Evolutionary conservation across 2,113 vertebrate species (phyloP), one percentile per base, ranked within the genome.

Genomic region (Prionailurus viverrinus): DNA sequence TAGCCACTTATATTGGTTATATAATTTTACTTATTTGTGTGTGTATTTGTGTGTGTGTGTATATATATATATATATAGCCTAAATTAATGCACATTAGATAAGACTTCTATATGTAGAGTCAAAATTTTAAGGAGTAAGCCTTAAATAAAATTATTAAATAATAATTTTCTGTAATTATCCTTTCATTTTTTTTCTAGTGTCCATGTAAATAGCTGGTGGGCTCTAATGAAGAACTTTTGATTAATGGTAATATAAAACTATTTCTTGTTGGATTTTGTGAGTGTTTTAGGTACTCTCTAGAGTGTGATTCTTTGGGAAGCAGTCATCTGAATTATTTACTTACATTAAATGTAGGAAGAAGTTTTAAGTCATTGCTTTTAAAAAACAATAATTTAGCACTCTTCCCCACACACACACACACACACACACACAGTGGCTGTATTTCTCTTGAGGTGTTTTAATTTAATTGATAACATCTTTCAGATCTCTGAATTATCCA

Each of bases 71-170:
- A 80, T 27, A 71, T 78, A 61, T 79, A 83, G 18, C n/a, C 31
- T 73, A 88, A 90, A 91, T 69, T 68, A 91, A 66, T 84, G 39
- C 1, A 83, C 16, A 6, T 58, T 68, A n/a, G 10, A 45, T 73
- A 90, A 71, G 4, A 33, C 11, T 45, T 51, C 31, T 31, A 21
- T 25, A 25, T 14, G 1, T 9, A 27, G 11, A 51, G 12, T 23
- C 21, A 78, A 58, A 19, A 45, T 81, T 93, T 86, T 88, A 1
- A 91, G 83, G 14, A 61, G 1, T 87, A 80, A 36, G 69, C 4
- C 0, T 93, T 95, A 94, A 89, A 68, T 1, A 45, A 0, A 97
- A 55, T 88, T 45, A 94, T 78, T 31, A 48, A 74, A 69, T 96
- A 87, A 55, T 39, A 48, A 18, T 55, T 36, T 0, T 51, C 7